Base-by-base conservation (phyloP, 2,113 vertebrate species). In the Struthio camelus region DNA sequence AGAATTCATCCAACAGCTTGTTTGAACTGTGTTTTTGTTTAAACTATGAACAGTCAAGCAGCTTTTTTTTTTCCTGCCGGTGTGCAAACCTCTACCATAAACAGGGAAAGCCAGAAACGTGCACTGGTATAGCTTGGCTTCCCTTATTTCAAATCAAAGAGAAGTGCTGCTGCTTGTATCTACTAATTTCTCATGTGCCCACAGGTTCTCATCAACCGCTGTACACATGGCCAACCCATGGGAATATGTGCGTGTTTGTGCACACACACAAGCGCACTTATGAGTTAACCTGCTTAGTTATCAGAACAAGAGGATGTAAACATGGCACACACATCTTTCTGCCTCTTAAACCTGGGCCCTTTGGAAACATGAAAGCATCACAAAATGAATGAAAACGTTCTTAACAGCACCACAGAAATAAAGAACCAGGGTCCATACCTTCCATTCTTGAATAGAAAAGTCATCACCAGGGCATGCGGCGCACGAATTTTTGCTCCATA, bases 381-480 rank as follows among this genome's bases (percentile, higher is more conserved):
- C 36, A 40, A 40, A 36, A 36, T 28, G 15, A 24, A 32, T 1
- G 7, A 20, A 62, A 48, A 4, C 4, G 1, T 22, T 24, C 77
- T 16, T 19, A 80, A 34, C 6, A 65, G 34, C 5, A 82, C 24
- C 4, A 12, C 8, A 79, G 22, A n/a, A 67, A 23, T 20, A 18
- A 19, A 67, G 20, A 22, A 70, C 17, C 3, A 3, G 48, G 6
- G 46, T 17, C 46, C 1, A 2, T 98, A 99, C 99, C 99, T 99
- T 97, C 99, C 99, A 87, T 95, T 98, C 97, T 97, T 99, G 97
- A 99, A 99, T 6, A 99, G 98, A 95, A 99, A 99, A n/a, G 99
- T 99, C 99, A 99, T 99, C 80, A 99, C 99, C 91, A 99, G 96
- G 19, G 99, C 99, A 3, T 99, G 99, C 0, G 99, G 99, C 51